These are phyloP conservation scores for Miichthys miiuy DNA, from an alignment of 2,797 vertebrate genomes.

Conservation along the genomic window DNA sequence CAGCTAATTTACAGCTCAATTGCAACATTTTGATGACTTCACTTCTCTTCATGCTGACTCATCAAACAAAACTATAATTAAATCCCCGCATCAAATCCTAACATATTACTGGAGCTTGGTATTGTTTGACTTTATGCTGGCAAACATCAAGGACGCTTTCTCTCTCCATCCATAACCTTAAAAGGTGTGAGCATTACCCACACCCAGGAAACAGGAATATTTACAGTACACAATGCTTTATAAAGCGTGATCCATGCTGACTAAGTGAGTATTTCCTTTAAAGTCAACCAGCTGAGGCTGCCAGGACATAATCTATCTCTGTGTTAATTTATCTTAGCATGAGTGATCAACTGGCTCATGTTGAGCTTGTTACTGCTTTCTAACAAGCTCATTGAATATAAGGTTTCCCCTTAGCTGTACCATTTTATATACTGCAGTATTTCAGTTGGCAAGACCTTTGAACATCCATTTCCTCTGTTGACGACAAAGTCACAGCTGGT, in stretches of 20 bases:
- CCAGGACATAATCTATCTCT: conserved; percentile 42
- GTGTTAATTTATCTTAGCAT: conserved; percentile 29
- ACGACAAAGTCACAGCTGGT: conserved; percentile 45
- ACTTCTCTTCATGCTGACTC: conserved; percentile 22
- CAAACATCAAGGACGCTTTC: conserved; percentile 22
- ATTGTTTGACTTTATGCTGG: conserved; percentile 40
- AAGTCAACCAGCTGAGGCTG: conserved; percentile 41
- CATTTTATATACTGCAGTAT: conserved; percentile 44
- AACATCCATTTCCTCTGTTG: conserved; percentile 63
- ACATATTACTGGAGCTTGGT: conserved; percentile 3
- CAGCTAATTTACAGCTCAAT: conserved; percentile 15
- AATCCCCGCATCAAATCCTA: conserved; percentile 14
- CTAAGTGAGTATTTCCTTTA: conserved; percentile 54
- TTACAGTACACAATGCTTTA: conserved; percentile 59
- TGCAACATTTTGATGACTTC: conserved; percentile 19
- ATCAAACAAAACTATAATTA: conserved; percentile 19
- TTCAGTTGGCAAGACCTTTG: conserved; percentile 56
- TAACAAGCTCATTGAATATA: conserved; percentile 30
- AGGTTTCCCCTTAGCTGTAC: conserved; percentile 28
- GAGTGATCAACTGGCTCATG: conserved; percentile 34
- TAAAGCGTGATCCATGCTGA: conserved; percentile 47
- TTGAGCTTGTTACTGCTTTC: conserved; percentile 22
- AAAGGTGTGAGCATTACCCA: conserved; percentile 36
- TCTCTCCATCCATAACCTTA: conserved; percentile 48
- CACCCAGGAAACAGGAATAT: conserved; percentile 55